phyloP scores from a whole-genome alignment of 2,888 invertebrate genomes.

The Drosophila setosimentum region DNA sequence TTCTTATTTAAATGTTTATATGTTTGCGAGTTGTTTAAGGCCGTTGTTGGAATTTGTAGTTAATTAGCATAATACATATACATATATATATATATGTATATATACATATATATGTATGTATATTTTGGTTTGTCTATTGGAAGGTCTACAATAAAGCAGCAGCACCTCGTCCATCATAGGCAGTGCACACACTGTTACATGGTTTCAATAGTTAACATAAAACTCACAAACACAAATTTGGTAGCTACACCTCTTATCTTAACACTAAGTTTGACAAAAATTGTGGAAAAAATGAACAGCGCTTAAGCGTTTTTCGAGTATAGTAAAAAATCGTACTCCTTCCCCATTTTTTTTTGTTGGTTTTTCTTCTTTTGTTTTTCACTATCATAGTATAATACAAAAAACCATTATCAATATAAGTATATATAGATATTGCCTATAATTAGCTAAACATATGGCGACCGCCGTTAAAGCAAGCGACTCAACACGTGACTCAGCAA shows the following conservation, averaged over 20 bases:
- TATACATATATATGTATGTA: constrained; percentile 13
- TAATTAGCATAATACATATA: constrained; percentile 42
- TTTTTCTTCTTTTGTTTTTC: not conserved
- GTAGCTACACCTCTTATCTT: constrained; percentile 37
- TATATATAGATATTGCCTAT: constrained; percentile 31
- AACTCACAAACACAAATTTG: constrained; percentile 48
- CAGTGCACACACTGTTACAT: constrained; percentile 71
- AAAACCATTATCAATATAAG: constrained; percentile 58
- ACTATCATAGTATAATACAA: constrained; percentile 62
- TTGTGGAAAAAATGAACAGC: constrained; percentile 62
- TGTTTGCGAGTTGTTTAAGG: constrained; percentile 60
- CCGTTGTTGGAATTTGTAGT: constrained; percentile 75
- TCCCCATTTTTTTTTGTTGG: not conserved
- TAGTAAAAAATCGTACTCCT: constrained; percentile 46
- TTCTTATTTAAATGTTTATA: constrained; percentile 19
- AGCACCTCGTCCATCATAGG: constrained; percentile 46
- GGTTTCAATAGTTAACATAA: constrained; percentile 51
- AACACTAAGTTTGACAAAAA: constrained; percentile 62
- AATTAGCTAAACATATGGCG: constrained; percentile 48
- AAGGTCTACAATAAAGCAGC: constrained; percentile 69
- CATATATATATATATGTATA: constrained; percentile 16
- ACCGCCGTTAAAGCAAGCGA: constrained; percentile 79
- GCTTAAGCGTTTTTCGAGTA: constrained; percentile 59
- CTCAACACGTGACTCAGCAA: constrained; percentile 75
- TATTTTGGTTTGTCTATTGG: constrained; percentile 64